Conservation (phyloP, 2,888 invertebrate species). For the Ischnus inquisitorius region DNA sequence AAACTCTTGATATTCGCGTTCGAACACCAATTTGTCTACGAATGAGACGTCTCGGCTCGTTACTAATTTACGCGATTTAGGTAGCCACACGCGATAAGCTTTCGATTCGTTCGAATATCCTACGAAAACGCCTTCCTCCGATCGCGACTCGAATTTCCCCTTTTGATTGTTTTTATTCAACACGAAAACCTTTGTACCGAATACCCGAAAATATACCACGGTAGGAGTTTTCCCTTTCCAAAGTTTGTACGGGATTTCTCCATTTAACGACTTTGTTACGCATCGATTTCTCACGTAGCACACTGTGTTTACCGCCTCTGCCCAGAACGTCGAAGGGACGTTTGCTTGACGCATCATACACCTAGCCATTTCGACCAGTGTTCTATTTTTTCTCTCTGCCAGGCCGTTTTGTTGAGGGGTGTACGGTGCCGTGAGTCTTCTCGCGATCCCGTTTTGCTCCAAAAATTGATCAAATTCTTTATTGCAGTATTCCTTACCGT, state of each 20-base stretch:
- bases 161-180: conserved; percentile 26
- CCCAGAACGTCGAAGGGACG: conserved; percentile 32
- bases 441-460: conserved; percentile 13
- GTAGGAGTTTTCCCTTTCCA: conserved; percentile 20
- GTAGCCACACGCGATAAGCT: conserved; percentile 42
- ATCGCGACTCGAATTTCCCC: conserved; percentile 47
- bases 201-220: conserved; percentile 3
- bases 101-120: conserved; percentile 50
- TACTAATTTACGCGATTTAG: conserved; percentile 28
- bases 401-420: conserved; percentile 52
- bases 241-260: conserved; percentile 14
- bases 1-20: conserved; percentile 36
- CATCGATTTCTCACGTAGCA: conserved; percentile 34
- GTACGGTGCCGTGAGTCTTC: conserved; percentile 21
- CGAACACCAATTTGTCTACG: conserved; percentile 15
- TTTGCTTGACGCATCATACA: conserved; percentile 41
- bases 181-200: conserved; percentile 30
- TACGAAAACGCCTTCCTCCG: conserved; percentile 44
- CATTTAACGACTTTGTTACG: conserved; percentile 11
- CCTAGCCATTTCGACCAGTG: conserved; percentile 40
- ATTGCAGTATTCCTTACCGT: conserved; percentile 49
- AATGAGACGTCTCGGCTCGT: conserved; percentile 47
- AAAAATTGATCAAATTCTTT: conserved; percentile 36
- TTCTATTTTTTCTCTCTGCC: conserved; percentile 46
- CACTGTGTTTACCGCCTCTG: conserved; percentile 43